Evolutionary conservation across 2,113 vertebrate species (phyloP).

Genomic region (Brachirus orientalis): DNA sequence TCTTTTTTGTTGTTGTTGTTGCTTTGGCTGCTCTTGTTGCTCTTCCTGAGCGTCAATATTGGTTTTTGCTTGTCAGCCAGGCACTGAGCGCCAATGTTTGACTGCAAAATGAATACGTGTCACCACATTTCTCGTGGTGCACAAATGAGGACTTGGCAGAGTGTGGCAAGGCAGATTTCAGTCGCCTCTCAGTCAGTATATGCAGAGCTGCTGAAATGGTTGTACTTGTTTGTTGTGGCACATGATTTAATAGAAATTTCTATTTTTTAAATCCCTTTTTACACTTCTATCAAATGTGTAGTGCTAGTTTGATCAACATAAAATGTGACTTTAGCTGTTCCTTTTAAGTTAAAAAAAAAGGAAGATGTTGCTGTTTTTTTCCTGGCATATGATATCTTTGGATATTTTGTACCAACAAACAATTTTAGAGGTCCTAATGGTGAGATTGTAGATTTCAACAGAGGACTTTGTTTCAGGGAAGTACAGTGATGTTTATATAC

Average conservation of each 20-base stretch:
- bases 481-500: no score
- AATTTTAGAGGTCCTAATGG: no score
- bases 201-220: constrained; percentile 25
- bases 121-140: constrained; percentile 8
- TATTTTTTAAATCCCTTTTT: neutral
- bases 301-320: no score
- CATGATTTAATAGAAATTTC: no score
- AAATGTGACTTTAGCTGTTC: no score
- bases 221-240: no score
- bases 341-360: no score
- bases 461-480: no score
- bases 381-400: neutral
- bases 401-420: neutral
- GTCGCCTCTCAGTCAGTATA: constrained; percentile 12
- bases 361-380: neutral
- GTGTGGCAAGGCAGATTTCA: constrained; percentile 10
- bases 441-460: no score
- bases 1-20: constrained; percentile 4
- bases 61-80: constrained; percentile 28
- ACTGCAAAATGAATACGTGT: constrained; percentile 38
- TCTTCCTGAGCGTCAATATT: constrained; percentile 17
- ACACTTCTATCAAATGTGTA: no score
- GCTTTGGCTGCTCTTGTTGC: neutral
- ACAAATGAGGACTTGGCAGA: constrained; percentile 34
- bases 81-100: neutral